Evolutionary conservation across 2,888 invertebrate species (phyloP).

Genomic region (Meiosimyza decipiens): DNA sequence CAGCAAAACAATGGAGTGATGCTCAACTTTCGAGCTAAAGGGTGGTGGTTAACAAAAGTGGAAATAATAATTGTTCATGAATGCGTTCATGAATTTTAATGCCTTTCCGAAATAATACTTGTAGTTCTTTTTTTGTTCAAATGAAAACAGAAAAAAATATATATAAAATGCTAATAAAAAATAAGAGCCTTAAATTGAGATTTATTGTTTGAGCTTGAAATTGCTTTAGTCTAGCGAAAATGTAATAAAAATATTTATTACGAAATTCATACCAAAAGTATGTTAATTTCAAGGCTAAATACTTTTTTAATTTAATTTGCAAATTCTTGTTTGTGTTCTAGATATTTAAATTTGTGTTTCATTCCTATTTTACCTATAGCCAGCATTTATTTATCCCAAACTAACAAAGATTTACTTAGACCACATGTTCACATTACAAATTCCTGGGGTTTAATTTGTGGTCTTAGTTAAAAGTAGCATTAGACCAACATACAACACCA

Average conservation of each 20-base stretch:
- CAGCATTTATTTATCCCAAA: neutral
- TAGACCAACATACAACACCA: too few relatives aligned
- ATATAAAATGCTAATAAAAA: too few relatives aligned
- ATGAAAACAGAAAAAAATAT: too few relatives aligned
- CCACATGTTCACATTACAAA: slow-evolving; percentile 10
- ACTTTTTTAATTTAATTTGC: too few relatives aligned
- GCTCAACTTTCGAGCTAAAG: neutral
- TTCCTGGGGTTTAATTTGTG: slow-evolving; percentile 14
- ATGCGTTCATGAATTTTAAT: slow-evolving; percentile 63
- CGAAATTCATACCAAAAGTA: too few relatives aligned
- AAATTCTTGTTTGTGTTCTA: too few relatives aligned
- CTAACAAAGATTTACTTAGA: neutral
- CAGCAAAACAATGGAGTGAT: neutral
- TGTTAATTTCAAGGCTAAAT: too few relatives aligned
- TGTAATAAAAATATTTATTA: too few relatives aligned
- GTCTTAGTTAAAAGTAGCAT: neutral
- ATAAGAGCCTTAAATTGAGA: neutral
- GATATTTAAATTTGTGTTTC: too few relatives aligned
- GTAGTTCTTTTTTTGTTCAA: too few relatives aligned
- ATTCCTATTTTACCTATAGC: too few relatives aligned
- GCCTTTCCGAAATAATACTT: slow-evolving; percentile 38
- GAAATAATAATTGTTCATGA: slow-evolving; percentile 60
- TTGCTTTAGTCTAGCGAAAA: too few relatives aligned
- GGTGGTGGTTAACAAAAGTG: neutral
- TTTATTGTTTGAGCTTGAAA: neutral